Percentiles rank a stretch among this genome's conserved stretches.
phyloP scores from a whole-genome alignment of 2,797 vertebrate genomes.

The Crotalus adamanteus region DNA sequence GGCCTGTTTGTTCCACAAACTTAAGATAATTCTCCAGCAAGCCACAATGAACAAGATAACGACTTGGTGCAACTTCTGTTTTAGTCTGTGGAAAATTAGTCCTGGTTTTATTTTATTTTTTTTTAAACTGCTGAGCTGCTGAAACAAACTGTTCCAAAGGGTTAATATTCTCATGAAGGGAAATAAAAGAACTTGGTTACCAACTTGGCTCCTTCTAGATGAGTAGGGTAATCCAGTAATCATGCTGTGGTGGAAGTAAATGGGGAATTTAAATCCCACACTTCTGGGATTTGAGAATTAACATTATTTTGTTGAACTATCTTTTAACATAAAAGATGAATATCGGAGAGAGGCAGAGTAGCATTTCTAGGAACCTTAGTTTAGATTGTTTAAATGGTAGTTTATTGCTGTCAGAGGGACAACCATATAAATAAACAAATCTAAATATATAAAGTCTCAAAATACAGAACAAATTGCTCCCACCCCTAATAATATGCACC shows the following conservation, averaged over 20 bases:
- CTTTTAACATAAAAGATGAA: neutral
- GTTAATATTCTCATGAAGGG: neutral
- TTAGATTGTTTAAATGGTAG: neutral
- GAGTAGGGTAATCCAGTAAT: neutral
- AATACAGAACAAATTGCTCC: neutral
- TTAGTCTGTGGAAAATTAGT: neutral
- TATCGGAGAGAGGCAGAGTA: neutral
- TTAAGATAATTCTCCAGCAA: neutral
- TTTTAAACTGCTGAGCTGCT: neutral
- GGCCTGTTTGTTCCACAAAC: neutral
- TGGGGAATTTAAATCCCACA: neutral
- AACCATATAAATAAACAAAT: neutral
- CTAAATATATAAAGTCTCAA: neutral
- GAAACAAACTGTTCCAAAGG: neutral
- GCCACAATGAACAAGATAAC: neutral
- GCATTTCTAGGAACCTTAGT: neutral
- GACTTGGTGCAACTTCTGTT: neutral
- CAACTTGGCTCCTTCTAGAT: neutral
- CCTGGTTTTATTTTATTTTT: neutral
- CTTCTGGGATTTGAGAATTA: neutral
- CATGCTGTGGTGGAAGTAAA: neutral
- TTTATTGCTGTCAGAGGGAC: neutral
- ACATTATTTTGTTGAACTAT: neutral
- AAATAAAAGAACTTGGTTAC: neutral
- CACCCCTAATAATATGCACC: neutral